Percentiles rank a stretch among this genome's conserved stretches.
phyloP scores from a whole-genome alignment of 2,888 invertebrate genomes.

The Calliphora vomitoria region DNA sequence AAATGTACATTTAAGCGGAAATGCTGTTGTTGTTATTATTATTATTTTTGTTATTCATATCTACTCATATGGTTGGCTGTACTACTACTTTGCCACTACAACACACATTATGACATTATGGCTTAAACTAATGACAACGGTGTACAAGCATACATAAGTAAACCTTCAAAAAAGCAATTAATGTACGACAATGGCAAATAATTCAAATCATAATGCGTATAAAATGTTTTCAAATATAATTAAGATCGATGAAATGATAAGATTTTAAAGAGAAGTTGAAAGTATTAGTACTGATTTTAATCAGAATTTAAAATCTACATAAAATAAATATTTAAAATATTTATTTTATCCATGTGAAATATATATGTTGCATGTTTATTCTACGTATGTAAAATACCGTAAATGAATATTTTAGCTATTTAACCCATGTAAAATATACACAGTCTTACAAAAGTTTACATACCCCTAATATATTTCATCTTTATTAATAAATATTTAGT shows the following conservation, averaged over 20 bases:
- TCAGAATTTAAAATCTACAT: neutral
- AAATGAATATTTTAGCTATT: too few relatives aligned
- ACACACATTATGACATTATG: slow-evolving; percentile 8
- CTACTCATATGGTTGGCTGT: slow-evolving; percentile 6
- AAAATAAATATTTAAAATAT: too few relatives aligned
- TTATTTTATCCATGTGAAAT: too few relatives aligned
- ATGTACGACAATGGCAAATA: slow-evolving; percentile 11
- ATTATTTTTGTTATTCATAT: neutral
- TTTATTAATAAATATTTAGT: too few relatives aligned
- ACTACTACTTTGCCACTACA: neutral
- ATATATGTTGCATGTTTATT: too few relatives aligned
- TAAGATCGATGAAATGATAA: slow-evolving; percentile 17
- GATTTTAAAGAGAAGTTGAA: neutral
- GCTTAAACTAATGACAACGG: slow-evolving; percentile 1
- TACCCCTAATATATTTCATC: too few relatives aligned
- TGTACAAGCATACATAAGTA: neutral
- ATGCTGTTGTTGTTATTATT: slow-evolving; percentile 34
- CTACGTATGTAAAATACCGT: too few relatives aligned
- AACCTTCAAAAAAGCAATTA: slow-evolving; percentile 51
- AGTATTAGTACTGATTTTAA: neutral
- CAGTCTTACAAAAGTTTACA: too few relatives aligned
- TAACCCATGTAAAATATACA: too few relatives aligned
- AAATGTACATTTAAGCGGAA: slow-evolving; percentile 25
- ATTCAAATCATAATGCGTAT: slow-evolving; percentile 7
- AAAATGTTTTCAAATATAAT: neutral